Percentiles rank a stretch among this genome's conserved stretches.
These are phyloP conservation scores for Timema podura DNA, from an alignment of 2,888 invertebrate species.

Conservation along the genomic window DNA sequence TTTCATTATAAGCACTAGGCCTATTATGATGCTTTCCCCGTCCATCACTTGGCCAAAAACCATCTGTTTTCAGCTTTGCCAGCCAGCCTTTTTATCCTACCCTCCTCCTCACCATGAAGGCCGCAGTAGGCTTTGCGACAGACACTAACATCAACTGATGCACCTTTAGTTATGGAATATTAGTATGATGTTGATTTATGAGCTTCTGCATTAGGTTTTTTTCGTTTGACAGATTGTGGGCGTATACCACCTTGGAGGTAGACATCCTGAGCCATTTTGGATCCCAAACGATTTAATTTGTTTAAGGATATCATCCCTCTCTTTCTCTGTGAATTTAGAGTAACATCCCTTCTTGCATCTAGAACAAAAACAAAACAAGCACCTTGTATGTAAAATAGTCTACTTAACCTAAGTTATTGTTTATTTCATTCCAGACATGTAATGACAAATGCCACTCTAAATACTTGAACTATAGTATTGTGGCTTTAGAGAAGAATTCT, in stretches of 20 bases:
- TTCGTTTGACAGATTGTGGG: background rate
- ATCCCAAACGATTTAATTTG: background rate
- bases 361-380: no score
- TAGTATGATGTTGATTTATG: background rate
- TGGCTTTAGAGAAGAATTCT: no score
- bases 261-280: background rate
- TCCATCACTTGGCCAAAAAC: background rate
- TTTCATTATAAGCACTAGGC: background rate
- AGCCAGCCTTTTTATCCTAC: background rate
- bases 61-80: background rate
- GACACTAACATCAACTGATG: constrained; percentile 7
- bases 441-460: background rate
- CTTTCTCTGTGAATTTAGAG: background rate
- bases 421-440: no score
- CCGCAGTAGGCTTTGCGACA: constrained; percentile 2
- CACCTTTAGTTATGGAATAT: background rate
- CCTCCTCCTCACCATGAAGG: background rate
- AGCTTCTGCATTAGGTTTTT: background rate
- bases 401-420: no score
- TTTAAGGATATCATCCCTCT: background rate
- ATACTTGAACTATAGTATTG: no score
- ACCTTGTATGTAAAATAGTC: no score
- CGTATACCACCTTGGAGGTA: constrained; percentile 7
- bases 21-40: no score
- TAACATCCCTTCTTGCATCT: background rate